A percentile compares a stretch with the other conserved stretches of the same genome.
phyloP scores from a whole-genome alignment of 2,888 invertebrate genomes.

The Protodeltote pygarga region DNA sequence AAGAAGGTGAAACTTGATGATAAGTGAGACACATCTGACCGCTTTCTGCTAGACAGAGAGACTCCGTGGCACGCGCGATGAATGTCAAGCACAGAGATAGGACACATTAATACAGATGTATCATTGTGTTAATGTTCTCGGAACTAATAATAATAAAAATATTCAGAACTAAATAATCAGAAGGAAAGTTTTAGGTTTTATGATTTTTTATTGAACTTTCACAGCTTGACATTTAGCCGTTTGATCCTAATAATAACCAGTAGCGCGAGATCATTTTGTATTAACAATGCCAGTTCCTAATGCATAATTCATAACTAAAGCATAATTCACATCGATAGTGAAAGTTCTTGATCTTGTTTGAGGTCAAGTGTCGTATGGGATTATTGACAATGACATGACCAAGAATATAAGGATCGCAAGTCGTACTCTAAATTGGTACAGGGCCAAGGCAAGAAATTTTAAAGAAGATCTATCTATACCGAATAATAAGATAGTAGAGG shows the following conservation, averaged over 20 bases:
- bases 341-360: slow-evolving; percentile 64
- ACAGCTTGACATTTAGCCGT: slow-evolving; percentile 11
- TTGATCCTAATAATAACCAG: slow-evolving; percentile 20
- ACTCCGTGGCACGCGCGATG: slow-evolving; percentile 40
- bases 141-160: too few relatives aligned
- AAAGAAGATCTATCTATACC: too few relatives aligned
- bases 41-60: slow-evolving; percentile 57
- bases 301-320: too few relatives aligned
- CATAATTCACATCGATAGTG: slow-evolving; percentile 64
- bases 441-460: too few relatives aligned
- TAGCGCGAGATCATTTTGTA: slow-evolving; percentile 27
- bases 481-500: too few relatives aligned
- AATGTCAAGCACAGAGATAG: slow-evolving; percentile 56
- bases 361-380: slow-evolving; percentile 38
- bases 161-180: too few relatives aligned
- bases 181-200: too few relatives aligned
- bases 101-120: too few relatives aligned
- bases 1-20: slow-evolving; percentile 74
- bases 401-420: too few relatives aligned
- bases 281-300: slow-evolving; percentile 50
- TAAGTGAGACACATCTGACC: slow-evolving; percentile 57
- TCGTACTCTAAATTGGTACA: too few relatives aligned
- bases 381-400: slow-evolving; percentile 41
- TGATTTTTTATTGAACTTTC: slow-evolving; percentile 30
- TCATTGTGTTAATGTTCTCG: too few relatives aligned